Evolutionary conservation across 2,888 invertebrate genomes (phyloP), one percentile per base, ranked within the genome.

Genomic region (Zelleria hepariella): DNA sequence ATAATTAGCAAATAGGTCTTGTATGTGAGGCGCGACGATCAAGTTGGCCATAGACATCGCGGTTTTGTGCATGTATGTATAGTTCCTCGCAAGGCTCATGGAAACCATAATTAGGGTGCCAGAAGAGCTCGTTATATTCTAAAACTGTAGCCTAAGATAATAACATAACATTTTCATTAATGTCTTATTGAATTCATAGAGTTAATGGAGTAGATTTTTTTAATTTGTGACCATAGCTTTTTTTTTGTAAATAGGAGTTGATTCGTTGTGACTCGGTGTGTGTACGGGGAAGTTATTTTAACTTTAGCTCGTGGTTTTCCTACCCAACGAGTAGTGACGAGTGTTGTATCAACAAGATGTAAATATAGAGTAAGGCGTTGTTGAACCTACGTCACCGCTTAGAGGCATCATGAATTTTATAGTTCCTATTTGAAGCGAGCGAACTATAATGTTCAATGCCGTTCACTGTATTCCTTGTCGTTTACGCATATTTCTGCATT

Each of bases 391-490:
- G 66, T 62, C 54, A 27, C 77, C 74, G 73, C 74, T 74, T 72
- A 74, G 80, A 80, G 86, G 86, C 86, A 86, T 86, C 83, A 82
- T 87, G 86, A 86, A 89, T 89, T 76, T 89, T 88, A 89, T 89
- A 89, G 89, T 89, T 89, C 89, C 89, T 89, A 89, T 81, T 82
- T 60, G 59, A 83, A 82, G 86, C 86, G 86, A 86, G 86, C 75
- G 86, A 86, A 86, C 88, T 89, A 89, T 89, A 88, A 85, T 80
- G 86, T 89, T 88, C 88, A 85, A 84, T 84, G 87, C 86, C 87
- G 82, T 81, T 80, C 78, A 84, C 74, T 85, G 81, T 82, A 86
- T 86, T 87, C 86, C 86, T 87, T 86, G 76, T 86, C 80, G 77
- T 82, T 87, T 86, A 87, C 85, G 85, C 86, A 85, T 86, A 85